A percentile compares a stretch with the other conserved stretches of the same genome.
Evolutionary conservation across 2,113 vertebrate species (phyloP).

Genomic region (Ceyx cyanopectus): DNA sequence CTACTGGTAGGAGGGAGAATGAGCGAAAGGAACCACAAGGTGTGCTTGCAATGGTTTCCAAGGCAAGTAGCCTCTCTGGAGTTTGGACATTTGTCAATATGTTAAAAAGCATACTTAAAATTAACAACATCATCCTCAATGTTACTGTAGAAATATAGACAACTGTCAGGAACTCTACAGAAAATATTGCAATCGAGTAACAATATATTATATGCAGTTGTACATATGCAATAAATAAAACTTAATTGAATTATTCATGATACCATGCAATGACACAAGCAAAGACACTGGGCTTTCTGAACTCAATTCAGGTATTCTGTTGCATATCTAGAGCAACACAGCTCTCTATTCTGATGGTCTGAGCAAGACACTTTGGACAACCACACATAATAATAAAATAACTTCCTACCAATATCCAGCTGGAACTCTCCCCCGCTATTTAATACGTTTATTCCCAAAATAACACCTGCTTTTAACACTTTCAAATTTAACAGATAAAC

Average conservation of each 20-base stretch:
- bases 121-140: not conserved
- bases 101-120: not conserved
- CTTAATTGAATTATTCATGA: not conserved
- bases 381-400: not conserved
- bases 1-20: not conserved
- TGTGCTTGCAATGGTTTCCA: not conserved
- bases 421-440: constrained; percentile 2
- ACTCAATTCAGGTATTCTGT: not conserved
- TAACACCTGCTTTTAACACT: constrained; percentile 53
- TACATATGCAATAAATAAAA: not conserved
- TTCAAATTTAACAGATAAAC: constrained; percentile 58
- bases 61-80: not conserved
- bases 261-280: not conserved
- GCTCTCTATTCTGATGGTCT: not conserved
- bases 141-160: not conserved
- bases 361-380: not conserved
- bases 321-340: not conserved
- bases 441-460: constrained; percentile 6
- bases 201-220: not conserved
- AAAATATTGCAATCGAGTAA: not conserved
- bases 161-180: not conserved
- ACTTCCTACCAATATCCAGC: not conserved
- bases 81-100: not conserved
- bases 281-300: not conserved
- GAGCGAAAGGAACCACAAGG: not conserved